These are phyloP conservation scores for Cygnus buccinator DNA, from an alignment of 2,113 vertebrate genomes.

Conservation along the genomic window DNA sequence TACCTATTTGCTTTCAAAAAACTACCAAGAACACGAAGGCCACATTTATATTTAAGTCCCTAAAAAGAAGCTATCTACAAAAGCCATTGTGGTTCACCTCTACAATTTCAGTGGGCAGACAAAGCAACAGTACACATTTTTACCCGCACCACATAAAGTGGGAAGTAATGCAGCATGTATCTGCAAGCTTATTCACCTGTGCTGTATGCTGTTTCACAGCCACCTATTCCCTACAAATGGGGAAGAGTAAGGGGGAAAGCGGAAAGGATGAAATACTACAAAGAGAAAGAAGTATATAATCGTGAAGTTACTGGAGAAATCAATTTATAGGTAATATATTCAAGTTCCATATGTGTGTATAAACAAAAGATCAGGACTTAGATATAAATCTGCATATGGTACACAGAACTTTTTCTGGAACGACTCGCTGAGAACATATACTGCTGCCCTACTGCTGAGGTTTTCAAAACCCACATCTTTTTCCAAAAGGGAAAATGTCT, in stretches of 20 bases:
- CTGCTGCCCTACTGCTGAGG: conserved; percentile 46
- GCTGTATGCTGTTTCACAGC: not conserved
- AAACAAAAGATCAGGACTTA: conserved; percentile 20
- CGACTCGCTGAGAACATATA: conserved; percentile 6
- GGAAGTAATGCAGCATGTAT: not conserved
- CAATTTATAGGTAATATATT: conserved; percentile 3
- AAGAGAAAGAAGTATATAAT: conserved; percentile 6
- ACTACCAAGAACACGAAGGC: not conserved
- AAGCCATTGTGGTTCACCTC: not conserved
- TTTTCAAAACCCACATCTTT: conserved; percentile 73
- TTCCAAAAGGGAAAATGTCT: conserved; percentile 71
- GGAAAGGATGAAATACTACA: conserved; percentile 13
- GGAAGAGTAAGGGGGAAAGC: not conserved
- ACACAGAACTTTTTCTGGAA: conserved; percentile 7
- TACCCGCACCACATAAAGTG: not conserved
- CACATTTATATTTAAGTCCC: not conserved
- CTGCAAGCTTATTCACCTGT: not conserved
- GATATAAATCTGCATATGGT: conserved; percentile 7
- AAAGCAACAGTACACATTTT: not conserved
- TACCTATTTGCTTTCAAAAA: conserved; percentile 7
- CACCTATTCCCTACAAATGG: not conserved
- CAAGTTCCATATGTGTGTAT: not conserved
- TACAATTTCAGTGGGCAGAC: not conserved
- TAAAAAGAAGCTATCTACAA: not conserved
- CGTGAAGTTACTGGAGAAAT: not conserved